Evolutionary conservation across 2,113 vertebrate species (phyloP).

Genomic region (Oreochromis spilurus): DNA sequence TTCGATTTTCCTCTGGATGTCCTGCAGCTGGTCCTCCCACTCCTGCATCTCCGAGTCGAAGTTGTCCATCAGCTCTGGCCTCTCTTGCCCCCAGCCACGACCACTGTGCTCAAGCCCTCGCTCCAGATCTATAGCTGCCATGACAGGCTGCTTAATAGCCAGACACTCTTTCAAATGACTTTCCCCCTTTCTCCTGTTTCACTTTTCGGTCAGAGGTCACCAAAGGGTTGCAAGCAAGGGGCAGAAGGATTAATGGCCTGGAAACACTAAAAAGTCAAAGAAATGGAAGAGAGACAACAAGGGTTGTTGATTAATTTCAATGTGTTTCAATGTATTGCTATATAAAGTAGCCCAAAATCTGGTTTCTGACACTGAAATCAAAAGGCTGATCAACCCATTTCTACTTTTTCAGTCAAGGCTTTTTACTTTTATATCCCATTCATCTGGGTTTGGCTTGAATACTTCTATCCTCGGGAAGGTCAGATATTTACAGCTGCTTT

Average conservation of each 20-base stretch:
- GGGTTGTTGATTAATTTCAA: not conserved
- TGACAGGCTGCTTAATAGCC: conserved; percentile 33
- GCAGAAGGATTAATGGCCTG: conserved; percentile 21
- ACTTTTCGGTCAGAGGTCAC: conserved; percentile 36
- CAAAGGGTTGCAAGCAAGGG: not conserved
- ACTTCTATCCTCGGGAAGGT: not conserved
- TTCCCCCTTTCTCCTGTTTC: conserved; percentile 38
- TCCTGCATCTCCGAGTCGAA: conserved; percentile 95
- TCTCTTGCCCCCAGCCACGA: conserved; percentile 83
- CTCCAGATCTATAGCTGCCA: conserved; percentile 82
- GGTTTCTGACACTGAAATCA: not conserved
- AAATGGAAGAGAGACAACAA: not conserved
- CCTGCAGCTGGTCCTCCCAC: conserved; percentile 95
- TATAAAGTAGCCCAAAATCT: not conserved
- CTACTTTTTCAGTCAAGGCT: not conserved
- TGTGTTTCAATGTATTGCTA: not conserved
- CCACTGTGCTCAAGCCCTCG: conserved; percentile 78
- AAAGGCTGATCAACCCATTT: not conserved
- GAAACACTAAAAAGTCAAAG: conserved; percentile 30
- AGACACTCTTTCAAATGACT: conserved; percentile 21
- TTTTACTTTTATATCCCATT: not conserved
- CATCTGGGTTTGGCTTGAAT: not conserved
- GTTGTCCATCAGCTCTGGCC: conserved; percentile 83
- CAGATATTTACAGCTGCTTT: conserved; percentile 7
- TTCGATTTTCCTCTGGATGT: conserved; percentile 96